phyloP scores from a whole-genome alignment of 2,888 invertebrate species.

The Polydrusus pterygomalis region DNA sequence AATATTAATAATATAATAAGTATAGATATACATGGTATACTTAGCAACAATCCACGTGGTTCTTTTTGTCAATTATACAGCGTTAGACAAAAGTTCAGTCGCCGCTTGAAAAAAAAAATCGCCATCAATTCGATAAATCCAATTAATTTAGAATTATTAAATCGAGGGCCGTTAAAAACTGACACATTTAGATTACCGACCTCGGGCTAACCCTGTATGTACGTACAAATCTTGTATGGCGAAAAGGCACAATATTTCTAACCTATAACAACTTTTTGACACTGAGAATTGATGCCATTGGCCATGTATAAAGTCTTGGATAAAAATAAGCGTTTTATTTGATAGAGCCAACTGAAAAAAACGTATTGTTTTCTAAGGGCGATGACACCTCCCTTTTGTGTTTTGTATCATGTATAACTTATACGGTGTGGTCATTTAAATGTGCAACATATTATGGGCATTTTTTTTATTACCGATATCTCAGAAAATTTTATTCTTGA shows the following conservation, averaged over 20 bases:
- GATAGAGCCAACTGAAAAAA: background rate
- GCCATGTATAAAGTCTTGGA: background rate
- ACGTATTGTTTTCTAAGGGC: no score
- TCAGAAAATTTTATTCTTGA: no score
- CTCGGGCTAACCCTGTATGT: background rate
- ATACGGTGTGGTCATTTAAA: no score
- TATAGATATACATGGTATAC: slow-evolving; percentile 65
- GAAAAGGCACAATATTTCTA: slow-evolving; percentile 24
- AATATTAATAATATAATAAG: slow-evolving; percentile 67
- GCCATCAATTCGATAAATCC: background rate
- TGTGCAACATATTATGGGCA: no score
- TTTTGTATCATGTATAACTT: no score
- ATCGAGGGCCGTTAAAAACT: no score
- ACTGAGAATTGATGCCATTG: slow-evolving; percentile 22
- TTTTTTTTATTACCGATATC: no score
- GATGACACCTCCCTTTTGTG: no score
- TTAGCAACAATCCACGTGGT: slow-evolving; percentile 9
- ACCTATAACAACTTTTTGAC: slow-evolving; percentile 18
- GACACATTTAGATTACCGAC: background rate
- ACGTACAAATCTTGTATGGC: slow-evolving; percentile 5
- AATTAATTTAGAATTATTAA: background rate
- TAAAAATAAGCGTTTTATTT: background rate
- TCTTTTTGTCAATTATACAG: slow-evolving; percentile 21
- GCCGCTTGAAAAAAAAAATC: no score
- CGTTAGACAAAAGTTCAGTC: background rate